Evolutionary conservation across 2,797 vertebrate genomes (phyloP).

Genomic region (Phataginus tricuspis): DNA sequence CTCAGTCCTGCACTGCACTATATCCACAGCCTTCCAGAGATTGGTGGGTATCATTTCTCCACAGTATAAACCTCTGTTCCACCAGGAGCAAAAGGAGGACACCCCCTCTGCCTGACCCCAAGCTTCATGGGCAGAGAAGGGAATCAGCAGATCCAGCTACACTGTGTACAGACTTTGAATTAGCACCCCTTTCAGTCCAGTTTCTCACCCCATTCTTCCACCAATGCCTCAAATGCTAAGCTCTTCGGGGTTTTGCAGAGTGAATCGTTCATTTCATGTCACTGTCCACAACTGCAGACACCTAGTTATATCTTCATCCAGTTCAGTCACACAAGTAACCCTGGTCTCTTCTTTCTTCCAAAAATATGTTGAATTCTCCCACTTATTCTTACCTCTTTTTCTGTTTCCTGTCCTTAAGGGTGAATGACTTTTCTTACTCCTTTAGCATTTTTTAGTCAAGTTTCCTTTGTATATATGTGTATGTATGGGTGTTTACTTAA

Average conservation of each 20-base stretch:
- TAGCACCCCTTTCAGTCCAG: neutral
- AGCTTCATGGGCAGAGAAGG: fast-evolving
- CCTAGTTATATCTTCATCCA: neutral
- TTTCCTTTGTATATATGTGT: neutral
- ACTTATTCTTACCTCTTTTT: neutral
- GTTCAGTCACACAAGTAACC: too few species aligned
- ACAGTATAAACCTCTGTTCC: neutral
- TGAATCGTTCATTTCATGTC: neutral
- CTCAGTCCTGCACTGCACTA: neutral
- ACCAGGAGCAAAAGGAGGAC: neutral
- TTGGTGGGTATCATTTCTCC: neutral
- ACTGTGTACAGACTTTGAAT: too few species aligned
- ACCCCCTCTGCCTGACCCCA: too few species aligned
- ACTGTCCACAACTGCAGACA: neutral
- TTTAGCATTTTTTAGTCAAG: neutral
- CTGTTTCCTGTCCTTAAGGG: neutral
- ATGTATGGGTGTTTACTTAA: neutral
- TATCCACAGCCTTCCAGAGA: neutral
- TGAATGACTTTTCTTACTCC: neutral
- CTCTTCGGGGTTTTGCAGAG: neutral
- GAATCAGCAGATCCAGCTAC: fast-evolving
- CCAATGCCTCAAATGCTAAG: too few species aligned
- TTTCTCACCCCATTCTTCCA: neutral
- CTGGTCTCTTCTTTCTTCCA: neutral
- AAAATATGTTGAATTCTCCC: neutral